Base-by-base conservation (phyloP, 2,888 invertebrate genomes). In the Drosophila basisetae region DNA sequence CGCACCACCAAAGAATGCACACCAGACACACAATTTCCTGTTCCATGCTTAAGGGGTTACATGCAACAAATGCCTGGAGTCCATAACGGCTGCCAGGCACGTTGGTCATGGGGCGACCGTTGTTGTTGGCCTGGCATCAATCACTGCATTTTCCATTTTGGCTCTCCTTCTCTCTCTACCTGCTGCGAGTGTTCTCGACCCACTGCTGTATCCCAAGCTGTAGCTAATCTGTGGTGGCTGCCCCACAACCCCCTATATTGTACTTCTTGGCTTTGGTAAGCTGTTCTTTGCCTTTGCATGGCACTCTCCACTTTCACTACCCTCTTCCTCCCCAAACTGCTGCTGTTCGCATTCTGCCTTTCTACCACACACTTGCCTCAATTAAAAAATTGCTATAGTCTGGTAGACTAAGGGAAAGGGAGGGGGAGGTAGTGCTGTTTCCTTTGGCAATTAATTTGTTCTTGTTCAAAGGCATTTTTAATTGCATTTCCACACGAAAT, bases 41-140 rank as follows among this genome's bases (percentile, higher is more conserved):
- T 55, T 31, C 65, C 77, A 58, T 31, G 54, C 18, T 25, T n/a
- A 47, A 60, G 56, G 65, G 58, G 59, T 68, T 59, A 82, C 85
- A 85, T 86, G 88, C 85, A 86, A 86, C 88, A 86, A 86, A 88
- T 86, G 85, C 85, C 85, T 86, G 80, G 70, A 85, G 85, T 86
- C 83, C 85, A 86, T 85, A 88, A 88, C 78, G 78, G 69, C 82
- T 76, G 85, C 68, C 69, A 65, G 71, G 74, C 73, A 25, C 37
- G 60, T 64, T 33, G 64, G 53, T 6, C 39, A 25, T n/a, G 43
- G 28, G 61, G 49, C 68, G 69, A 60, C 72, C 67, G 53, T 62
- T 75, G 54, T 72, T 67, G 63, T 65, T 78, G 60, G 71, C 59
- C 56, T 54, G 83, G 79, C 81, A 85, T 85, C 88, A 85, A 85